A percentile compares a stretch with the other conserved stretches of the same genome.
These are phyloP conservation scores for Potamilus streckersoni DNA, from an alignment of 1,140 invertebrate genomes.

Conservation along the genomic window DNA sequence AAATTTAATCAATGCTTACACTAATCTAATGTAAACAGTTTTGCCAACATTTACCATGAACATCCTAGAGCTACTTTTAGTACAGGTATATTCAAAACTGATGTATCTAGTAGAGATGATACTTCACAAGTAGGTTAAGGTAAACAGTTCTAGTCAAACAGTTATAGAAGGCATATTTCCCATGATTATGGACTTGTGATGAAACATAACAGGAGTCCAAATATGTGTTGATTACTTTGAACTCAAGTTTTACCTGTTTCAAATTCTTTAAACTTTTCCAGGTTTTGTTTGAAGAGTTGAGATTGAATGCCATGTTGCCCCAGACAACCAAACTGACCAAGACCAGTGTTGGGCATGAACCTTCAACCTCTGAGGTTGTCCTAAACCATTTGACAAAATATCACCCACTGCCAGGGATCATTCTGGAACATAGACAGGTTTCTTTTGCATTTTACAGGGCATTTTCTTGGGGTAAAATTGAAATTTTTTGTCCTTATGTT, in stretches of 20 bases:
- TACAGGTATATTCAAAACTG: too few species aligned
- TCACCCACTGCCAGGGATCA: conserved; percentile 71
- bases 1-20: too few species aligned
- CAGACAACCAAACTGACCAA: conserved; percentile 64
- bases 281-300: conserved; percentile 72
- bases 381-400: conserved; percentile 65
- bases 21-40: too few species aligned
- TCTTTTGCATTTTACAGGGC: background rate
- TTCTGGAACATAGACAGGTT: conserved; percentile 68
- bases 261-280: conserved; percentile 24
- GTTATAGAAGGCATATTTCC: too few species aligned
- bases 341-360: conserved; percentile 68
- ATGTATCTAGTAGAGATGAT: too few species aligned
- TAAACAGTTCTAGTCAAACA: too few species aligned
- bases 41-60: too few species aligned
- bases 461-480: background rate
- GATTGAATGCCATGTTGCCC: conserved; percentile 69
- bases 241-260: background rate
- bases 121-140: too few species aligned
- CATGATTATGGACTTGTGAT: too few species aligned
- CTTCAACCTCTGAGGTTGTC: conserved; percentile 73
- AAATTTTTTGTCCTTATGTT: background rate
- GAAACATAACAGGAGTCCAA: too few species aligned
- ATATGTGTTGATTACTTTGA: too few species aligned
- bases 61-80: too few species aligned